Base-by-base conservation (phyloP, 2,888 invertebrate species). In the Sepiola atlantica region DNA sequence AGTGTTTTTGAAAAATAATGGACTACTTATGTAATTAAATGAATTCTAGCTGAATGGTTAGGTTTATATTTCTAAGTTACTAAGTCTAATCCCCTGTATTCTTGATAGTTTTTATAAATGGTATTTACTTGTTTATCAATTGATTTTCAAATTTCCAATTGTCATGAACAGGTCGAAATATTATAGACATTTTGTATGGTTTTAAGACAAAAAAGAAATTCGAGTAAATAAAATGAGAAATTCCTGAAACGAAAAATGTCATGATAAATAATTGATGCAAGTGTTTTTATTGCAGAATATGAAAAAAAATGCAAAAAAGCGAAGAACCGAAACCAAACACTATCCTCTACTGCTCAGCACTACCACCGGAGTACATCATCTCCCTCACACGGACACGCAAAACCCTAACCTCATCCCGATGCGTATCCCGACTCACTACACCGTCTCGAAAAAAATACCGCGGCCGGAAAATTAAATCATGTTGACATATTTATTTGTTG, bases 401-500 rank as follows among this genome's bases (percentile, higher is more conserved):
- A 4, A 45, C 45, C 2, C n/a, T 4, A 45, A 8, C 45, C 45
- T 45, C 8, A 45, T 45, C 45, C 45, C 45, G 45, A 45, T 8
- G 14, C 10, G 4, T 12, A 14, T 12, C 61, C 61, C n/a, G n/a
- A n/a, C 77, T n/a, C n/a, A n/a, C 2, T 77, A 3, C n/a, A 77
- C n/a, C 12, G 14, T n/a, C 77, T 77, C 12, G n/a, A n/a, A n/a
- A 77, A n/a, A 77, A 77, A 77, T n/a, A 14, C 28, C n/a, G 77
- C 77, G 14, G 12, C n/a, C 77, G 10, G 77, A n/a, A 45, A 77
- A 77, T 77, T 77, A 77, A 77, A 77, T 77, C 77, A 77, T 77
- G 77, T 77, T 77, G 77, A 77, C 77, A 77, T 77, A 77, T 77
- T 77, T 77, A 77, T 77, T 77, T 77, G n/a, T n/a, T 77, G 77